Evolutionary conservation across 2,797 vertebrate species (phyloP).

Genomic region (Sebastiscus albofasciatus): DNA sequence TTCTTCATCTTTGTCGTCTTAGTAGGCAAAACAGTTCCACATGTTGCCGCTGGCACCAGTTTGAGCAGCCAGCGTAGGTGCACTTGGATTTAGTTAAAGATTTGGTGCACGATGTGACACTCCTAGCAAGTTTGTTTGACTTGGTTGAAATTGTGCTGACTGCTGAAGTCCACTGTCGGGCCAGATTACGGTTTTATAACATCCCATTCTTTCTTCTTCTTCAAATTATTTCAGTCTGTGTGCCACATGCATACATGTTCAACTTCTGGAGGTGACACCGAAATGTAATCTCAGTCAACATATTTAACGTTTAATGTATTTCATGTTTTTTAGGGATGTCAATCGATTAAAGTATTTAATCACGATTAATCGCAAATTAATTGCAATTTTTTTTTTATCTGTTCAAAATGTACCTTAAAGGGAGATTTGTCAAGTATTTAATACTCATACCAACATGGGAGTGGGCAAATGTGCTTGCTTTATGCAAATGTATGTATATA

Average conservation of each 20-base stretch:
- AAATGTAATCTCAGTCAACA: background rate
- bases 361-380: too few species aligned
- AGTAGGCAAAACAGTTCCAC: slow-evolving; percentile 9
- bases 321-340: background rate
- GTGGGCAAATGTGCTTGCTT: too few species aligned
- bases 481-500: too few species aligned
- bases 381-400: too few species aligned
- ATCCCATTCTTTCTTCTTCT: background rate
- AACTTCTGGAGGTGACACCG: background rate
- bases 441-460: too few species aligned
- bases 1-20: slow-evolving; percentile 2
- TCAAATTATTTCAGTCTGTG: background rate
- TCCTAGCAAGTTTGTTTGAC: slow-evolving; percentile 22
- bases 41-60: slow-evolving; percentile 1
- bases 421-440: too few species aligned
- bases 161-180: slow-evolving; percentile 10
- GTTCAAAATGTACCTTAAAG: too few species aligned
- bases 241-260: background rate
- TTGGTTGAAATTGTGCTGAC: slow-evolving; percentile 28
- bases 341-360: too few species aligned
- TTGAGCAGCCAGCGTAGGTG: background rate
- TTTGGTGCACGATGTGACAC: slow-evolving; percentile 9
- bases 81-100: slow-evolving; percentile 18
- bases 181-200: slow-evolving; percentile 4
- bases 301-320: too few species aligned